Evolutionary conservation across 2,113 vertebrate genomes (phyloP).

Genomic region (Delphinus delphis): DNA sequence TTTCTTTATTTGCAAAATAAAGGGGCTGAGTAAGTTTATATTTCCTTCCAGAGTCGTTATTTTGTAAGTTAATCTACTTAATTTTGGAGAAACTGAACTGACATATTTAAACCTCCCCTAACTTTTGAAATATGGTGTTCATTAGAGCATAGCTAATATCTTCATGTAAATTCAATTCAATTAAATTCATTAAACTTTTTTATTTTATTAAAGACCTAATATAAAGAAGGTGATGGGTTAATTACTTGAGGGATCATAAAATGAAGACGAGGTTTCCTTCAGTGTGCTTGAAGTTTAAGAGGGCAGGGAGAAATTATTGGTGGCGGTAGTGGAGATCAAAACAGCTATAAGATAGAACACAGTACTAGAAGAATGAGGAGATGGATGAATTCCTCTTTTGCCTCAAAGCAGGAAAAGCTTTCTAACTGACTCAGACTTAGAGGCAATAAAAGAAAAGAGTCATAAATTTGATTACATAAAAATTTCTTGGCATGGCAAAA

Average conservation of each 20-base stretch:
- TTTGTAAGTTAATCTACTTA: background rate
- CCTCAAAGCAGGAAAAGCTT: background rate
- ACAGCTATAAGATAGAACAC: background rate
- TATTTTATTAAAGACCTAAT: background rate
- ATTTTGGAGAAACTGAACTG: conserved; percentile 23
- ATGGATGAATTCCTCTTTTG: background rate
- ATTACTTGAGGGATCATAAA: background rate
- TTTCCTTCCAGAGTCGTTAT: background rate
- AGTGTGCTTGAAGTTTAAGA: background rate
- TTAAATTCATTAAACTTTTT: background rate
- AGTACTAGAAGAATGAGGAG: background rate
- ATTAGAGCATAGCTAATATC: background rate
- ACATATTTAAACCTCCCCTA: background rate
- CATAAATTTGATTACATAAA: background rate
- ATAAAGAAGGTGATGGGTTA: background rate
- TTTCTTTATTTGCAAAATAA: conserved; percentile 16
- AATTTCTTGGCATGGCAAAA: background rate
- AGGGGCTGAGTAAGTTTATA: background rate
- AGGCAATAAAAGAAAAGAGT: background rate
- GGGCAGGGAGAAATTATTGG: background rate
- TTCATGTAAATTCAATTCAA: background rate
- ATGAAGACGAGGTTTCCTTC: background rate
- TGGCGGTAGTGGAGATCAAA: background rate
- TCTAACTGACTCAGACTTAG: background rate
- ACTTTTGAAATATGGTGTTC: background rate